Evolutionary conservation across 2,888 invertebrate species (phyloP), one percentile per base, ranked within the genome.

Genomic region (Drosophila hamatofila): DNA sequence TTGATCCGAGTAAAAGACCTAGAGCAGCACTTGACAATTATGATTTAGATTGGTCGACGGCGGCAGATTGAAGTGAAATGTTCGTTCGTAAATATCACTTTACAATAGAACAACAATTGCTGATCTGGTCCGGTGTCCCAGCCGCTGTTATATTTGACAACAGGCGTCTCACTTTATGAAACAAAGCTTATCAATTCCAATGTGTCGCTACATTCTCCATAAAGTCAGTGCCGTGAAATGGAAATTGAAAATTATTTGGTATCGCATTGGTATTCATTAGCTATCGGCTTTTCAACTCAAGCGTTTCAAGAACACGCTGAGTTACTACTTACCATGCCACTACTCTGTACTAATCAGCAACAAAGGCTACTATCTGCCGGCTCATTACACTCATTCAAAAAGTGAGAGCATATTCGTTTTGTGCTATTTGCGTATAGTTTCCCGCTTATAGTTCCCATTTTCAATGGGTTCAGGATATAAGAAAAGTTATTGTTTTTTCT

Each of bases 301-400:
- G 37, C 75, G 72, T 81, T 86, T 83, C 81, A 82, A 83, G 86
- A 75, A 73, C 61, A 55, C 23, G 25, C 41, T 37, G 58, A 73
- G 64, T 73, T 81, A 77, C 74, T 89, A 84, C 78, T 81, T 87
- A 70, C 75, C 70, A 80, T 82, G 78, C 74, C 71, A 57, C 68
- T 72, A 72, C 82, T 85, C 81, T 82, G 65, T 74, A 87, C 85
- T 89, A 89, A 85, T 85, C 89, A 84, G 72, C 68, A 70, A 75
- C 81, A 72, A 66, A 81, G 75, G 70, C 81, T 66, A 65, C 54
- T 68, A 58, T 25, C 69, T 74, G 62, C 41, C 44, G 51, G 51
- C 44, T 18, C 21, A 11, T 11, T 25, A n/a, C 8, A 23, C 46
- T 46, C 9, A 27, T 27, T 25, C 7, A n/a, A n/a, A 2, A 25